These are phyloP conservation scores for Procambarus virginalis DNA, from an alignment of 1,140 invertebrate genomes.

Conservation along the genomic window DNA sequence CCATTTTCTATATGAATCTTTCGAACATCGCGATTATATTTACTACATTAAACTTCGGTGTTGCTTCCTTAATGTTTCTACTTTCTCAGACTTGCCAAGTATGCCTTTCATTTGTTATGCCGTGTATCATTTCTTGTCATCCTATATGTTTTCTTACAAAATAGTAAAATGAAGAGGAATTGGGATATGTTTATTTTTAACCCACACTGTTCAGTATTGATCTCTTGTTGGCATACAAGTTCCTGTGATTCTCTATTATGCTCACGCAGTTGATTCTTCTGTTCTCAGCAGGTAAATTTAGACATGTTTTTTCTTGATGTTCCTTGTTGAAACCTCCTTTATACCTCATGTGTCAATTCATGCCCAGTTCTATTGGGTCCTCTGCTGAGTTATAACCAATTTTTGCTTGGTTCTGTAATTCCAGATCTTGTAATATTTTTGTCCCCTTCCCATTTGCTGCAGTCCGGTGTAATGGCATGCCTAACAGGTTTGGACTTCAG, in stretches of 20 bases:
- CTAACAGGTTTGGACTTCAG: background rate
- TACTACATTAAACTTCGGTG: conserved; percentile 19
- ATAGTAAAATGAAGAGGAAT: conserved; percentile 49
- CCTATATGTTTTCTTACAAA: conserved; percentile 43
- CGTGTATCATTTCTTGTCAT: conserved; percentile 40
- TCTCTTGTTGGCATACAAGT: conserved; percentile 36
- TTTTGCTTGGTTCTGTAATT: conserved; percentile 20
- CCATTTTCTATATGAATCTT: conserved; percentile 53
- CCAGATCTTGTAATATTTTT: conserved; percentile 6
- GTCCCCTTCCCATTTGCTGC: conserved; percentile 4
- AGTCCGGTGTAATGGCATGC: conserved; percentile 5
- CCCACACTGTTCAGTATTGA: conserved; percentile 42
- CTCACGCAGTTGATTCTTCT: conserved; percentile 28
- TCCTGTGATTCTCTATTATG: conserved; percentile 49
- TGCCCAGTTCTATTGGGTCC: conserved; percentile 27
- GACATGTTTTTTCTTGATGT: background rate
- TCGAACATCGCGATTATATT: conserved; percentile 35
- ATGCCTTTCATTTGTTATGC: conserved; percentile 30
- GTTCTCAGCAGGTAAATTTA: conserved; percentile 36
- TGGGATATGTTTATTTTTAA: conserved; percentile 42
- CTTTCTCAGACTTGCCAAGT: conserved; percentile 25
- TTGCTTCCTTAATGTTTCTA: conserved; percentile 44
- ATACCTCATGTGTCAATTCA: conserved; percentile 36
- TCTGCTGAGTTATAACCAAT: conserved; percentile 38
- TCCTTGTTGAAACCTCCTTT: background rate